A percentile compares a stretch with the other conserved stretches of the same genome.
Conservation (phyloP, 2,113 vertebrate species). For the Hyla sarda region DNA sequence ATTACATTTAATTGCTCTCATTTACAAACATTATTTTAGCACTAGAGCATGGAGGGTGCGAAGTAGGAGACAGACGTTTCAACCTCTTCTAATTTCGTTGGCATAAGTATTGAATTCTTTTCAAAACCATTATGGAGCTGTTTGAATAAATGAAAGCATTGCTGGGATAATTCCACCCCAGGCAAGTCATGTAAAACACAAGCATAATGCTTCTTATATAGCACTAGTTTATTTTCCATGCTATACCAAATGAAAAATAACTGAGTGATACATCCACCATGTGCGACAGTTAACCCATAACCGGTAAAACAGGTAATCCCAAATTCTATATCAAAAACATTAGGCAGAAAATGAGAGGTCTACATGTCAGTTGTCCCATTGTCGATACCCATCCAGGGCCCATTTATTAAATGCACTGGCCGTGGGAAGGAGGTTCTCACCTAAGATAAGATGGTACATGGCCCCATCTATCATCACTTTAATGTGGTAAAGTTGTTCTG, state of each 20-base stretch:
- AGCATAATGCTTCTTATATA: not conserved
- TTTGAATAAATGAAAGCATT: conserved; percentile 10
- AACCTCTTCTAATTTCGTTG: not conserved
- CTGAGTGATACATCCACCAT: not conserved
- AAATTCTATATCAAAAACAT: not conserved
- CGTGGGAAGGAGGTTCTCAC: no score
- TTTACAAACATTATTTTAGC: conserved; percentile 46
- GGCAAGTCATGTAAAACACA: not conserved
- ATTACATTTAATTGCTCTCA: conserved; percentile 40
- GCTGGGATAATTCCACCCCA: not conserved
- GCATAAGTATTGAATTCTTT: conserved; percentile 1
- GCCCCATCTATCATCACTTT: no score
- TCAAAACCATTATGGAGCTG: not conserved
- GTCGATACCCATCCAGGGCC: no score
- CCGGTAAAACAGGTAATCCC: no score
- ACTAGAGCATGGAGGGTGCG: not conserved
- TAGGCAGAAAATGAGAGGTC: not conserved
- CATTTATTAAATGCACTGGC: no score
- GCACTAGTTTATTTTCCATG: not conserved
- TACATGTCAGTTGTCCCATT: not conserved
- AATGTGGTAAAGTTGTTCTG: no score
- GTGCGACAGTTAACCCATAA: no score
- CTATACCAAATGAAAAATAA: not conserved
- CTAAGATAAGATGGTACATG: no score
- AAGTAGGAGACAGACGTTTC: not conserved